Conservation (phyloP, 2,797 vertebrate species). For the Cyclopterus lumpus region DNA sequence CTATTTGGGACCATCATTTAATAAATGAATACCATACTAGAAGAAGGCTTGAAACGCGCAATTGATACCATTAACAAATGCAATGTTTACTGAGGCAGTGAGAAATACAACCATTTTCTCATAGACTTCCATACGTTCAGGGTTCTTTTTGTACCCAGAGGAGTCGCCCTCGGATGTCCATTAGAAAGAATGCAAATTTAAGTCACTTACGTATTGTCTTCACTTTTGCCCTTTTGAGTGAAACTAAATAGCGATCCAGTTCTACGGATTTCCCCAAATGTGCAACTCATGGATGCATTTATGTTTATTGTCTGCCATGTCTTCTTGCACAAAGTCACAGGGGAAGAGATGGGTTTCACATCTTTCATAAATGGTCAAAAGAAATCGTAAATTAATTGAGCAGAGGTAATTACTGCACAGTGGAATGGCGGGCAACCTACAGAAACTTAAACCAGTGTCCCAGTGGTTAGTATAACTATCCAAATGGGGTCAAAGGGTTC, state of each 20-base stretch:
- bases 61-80: too few relatives aligned
- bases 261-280: not conserved
- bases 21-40: too few relatives aligned
- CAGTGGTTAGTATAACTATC: slow-evolving; percentile 6
- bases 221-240: not conserved
- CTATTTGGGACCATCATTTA: too few relatives aligned
- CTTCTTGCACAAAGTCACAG: not conserved
- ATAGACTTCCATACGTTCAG: not conserved
- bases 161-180: not conserved
- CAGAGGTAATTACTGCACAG: not conserved
- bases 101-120: too few relatives aligned
- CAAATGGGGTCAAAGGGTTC: slow-evolving; percentile 14
- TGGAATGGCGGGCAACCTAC: not conserved
- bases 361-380: not conserved
- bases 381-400: not conserved
- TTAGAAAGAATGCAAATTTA: not conserved
- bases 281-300: not conserved
- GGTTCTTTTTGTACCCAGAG: not conserved
- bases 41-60: too few relatives aligned
- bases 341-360: not conserved
- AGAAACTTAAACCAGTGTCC: not conserved
- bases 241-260: not conserved
- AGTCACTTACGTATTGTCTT: not conserved
- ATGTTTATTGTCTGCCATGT: not conserved
- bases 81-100: too few relatives aligned